Evolutionary conservation across 2,888 invertebrate genomes (phyloP).

Genomic region (Tetragonula carbonaria): DNA sequence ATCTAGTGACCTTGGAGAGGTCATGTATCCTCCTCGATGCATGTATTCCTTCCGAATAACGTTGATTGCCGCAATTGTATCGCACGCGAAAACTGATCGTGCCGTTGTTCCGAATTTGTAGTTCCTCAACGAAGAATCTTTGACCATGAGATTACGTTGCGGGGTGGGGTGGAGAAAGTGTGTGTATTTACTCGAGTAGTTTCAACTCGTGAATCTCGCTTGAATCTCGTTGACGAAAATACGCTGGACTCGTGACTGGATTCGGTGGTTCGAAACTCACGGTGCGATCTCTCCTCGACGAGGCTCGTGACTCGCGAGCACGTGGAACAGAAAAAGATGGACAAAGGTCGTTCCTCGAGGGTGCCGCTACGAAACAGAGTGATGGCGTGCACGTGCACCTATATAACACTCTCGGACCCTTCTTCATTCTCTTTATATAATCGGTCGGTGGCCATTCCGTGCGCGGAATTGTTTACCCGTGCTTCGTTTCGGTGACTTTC

Average conservation of each 20-base stretch:
- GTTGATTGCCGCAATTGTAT: too few relatives aligned
- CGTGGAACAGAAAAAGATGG: slow-evolving; percentile 28
- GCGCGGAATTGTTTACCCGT: slow-evolving; percentile 65
- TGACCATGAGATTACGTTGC: too few relatives aligned
- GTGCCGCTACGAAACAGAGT: not conserved
- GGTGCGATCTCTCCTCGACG: not conserved
- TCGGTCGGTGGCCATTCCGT: slow-evolving; percentile 61
- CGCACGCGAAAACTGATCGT: too few relatives aligned
- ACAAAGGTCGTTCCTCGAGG: slow-evolving; percentile 38
- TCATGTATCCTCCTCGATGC: too few relatives aligned
- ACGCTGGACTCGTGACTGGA: not conserved
- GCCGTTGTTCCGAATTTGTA: too few relatives aligned
- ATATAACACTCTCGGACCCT: slow-evolving; percentile 40
- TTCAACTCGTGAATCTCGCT: too few relatives aligned
- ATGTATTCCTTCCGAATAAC: too few relatives aligned
- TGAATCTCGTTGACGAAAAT: not conserved
- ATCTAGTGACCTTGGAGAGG: too few relatives aligned
- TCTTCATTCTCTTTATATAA: slow-evolving; percentile 52
- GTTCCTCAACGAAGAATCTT: too few relatives aligned
- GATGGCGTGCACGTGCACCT: slow-evolving; percentile 32
- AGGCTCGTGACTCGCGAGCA: not conserved
- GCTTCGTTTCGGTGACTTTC: slow-evolving; percentile 43
- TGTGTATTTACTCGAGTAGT: too few relatives aligned
- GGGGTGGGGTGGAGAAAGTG: too few relatives aligned
- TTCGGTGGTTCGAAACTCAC: not conserved